A percentile compares a stretch with the other conserved stretches of the same genome.
Evolutionary conservation across 2,888 invertebrate genomes (phyloP).

Genomic region (Athalia rosae): DNA sequence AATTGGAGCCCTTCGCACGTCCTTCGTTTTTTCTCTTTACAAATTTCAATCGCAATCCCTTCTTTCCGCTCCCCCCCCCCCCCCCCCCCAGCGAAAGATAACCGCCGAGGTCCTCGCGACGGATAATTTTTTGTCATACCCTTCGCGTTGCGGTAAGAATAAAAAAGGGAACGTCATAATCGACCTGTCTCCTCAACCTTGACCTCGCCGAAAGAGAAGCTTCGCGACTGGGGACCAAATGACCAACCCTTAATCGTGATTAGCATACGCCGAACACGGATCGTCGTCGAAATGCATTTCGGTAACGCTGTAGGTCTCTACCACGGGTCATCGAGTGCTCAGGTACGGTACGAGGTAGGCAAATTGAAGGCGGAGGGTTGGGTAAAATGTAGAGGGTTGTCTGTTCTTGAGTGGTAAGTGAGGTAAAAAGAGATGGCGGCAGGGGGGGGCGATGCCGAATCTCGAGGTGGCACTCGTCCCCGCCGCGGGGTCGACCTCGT

Average conservation of each 20-base stretch:
- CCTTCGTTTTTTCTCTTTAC: too few relatives aligned
- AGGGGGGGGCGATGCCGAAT: constrained; percentile 38
- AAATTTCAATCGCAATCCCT: too few relatives aligned
- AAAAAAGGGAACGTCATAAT: too few relatives aligned
- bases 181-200: not conserved
- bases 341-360: not conserved
- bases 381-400: constrained; percentile 35
- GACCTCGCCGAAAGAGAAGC: not conserved
- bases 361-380: not conserved
- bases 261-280: constrained; percentile 33
- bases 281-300: constrained; percentile 22
- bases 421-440: not conserved
- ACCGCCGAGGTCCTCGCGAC: too few relatives aligned
- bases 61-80: too few relatives aligned
- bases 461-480: constrained; percentile 48
- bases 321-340: constrained; percentile 31
- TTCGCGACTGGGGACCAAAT: not conserved
- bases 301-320: not conserved
- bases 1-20: not conserved
- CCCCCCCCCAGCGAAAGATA: too few relatives aligned
- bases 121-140: too few relatives aligned
- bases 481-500: constrained; percentile 54
- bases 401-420: constrained; percentile 25
- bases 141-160: too few relatives aligned
- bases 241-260: constrained; percentile 29